Evolutionary conservation across 2,888 invertebrate genomes (phyloP).

Genomic region (Hartigia nigra): DNA sequence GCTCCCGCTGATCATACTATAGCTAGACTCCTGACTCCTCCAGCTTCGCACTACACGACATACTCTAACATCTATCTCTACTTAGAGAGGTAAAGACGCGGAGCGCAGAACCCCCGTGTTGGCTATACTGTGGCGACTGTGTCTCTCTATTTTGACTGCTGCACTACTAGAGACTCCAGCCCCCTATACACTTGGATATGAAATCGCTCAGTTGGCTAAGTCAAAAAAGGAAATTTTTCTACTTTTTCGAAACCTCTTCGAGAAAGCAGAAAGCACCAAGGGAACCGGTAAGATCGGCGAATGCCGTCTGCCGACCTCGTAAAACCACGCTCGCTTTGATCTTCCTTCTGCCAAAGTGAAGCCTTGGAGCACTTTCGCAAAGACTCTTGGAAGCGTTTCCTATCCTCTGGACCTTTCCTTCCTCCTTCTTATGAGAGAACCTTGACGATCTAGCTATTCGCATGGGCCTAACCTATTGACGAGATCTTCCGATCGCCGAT

Average conservation of each 20-base stretch:
- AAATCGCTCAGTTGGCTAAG: neutral
- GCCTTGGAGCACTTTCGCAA: conserved; percentile 7
- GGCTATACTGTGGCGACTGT: neutral
- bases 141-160: neutral
- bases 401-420: conserved; percentile 7
- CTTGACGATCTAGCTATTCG: conserved; percentile 17
- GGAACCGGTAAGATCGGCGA: conserved; percentile 24
- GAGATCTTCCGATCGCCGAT: neutral
- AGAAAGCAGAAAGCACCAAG: conserved; percentile 5
- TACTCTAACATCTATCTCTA: neutral
- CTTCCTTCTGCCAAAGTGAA: conserved; percentile 22
- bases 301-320: conserved; percentile 42
- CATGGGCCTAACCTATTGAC: neutral
- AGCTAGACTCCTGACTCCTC: neutral
- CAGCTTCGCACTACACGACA: neutral
- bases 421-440: conserved; percentile 12
- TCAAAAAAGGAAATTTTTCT: neutral
- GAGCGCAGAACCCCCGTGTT: conserved; percentile 1
- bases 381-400: conserved; percentile 17
- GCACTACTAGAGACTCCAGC: neutral
- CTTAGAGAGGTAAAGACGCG: neutral
- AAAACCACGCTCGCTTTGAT: conserved; percentile 48
- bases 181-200: neutral
- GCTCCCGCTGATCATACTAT: neutral
- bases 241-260: neutral